Evolutionary conservation across 2,888 invertebrate genomes (phyloP), one percentile per base, ranked within the genome.

Genomic region (Hyalella azteca): DNA sequence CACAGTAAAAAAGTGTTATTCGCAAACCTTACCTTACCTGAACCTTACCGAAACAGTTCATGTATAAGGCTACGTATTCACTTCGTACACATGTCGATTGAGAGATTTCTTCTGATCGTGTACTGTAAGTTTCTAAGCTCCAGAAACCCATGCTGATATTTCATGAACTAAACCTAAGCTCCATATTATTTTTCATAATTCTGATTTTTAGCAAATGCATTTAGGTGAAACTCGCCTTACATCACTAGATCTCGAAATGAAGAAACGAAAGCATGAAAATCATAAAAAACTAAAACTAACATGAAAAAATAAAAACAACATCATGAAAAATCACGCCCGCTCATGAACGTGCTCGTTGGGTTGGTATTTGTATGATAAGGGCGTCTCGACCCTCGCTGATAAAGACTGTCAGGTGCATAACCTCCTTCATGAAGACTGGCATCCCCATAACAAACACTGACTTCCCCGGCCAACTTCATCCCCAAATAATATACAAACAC

Each of bases 361-460:
- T 5, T 22, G 54, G 54, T 7, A 54, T 3, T 22, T 9, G 0
- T 1, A 11, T 29, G 22, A 29, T 22, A 26, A 13, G 7, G 15
- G 49, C 19, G 4, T 22, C 19, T 4, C 4, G 49, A 22, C 49
- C 19, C 7, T 11, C 29, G 54, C 54, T 7, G 32, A 66, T 66
- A 36, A 66, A 66, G 66, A 66, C 7, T 66, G 66, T 29, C 66
- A 66, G 66, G 4, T 19, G 19, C 66, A 36, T 32, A 29, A 36
- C 36, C 32, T 32, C 32, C 19, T 36, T 66, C 19, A 66, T 66
- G 66, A 36, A 66, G 66, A 66, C 22, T 32, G 66, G 36, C 66
- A 66, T n/a, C 66, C 29, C 66, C 36, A 66, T 32, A 32, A 66
- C 66, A 66, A 66, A 66, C 66, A 66, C 22, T 36, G 19, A 29